These are phyloP conservation scores for Malurus alboscapulatus DNA, from an alignment of 2,113 vertebrate species.

Conservation along the genomic window DNA sequence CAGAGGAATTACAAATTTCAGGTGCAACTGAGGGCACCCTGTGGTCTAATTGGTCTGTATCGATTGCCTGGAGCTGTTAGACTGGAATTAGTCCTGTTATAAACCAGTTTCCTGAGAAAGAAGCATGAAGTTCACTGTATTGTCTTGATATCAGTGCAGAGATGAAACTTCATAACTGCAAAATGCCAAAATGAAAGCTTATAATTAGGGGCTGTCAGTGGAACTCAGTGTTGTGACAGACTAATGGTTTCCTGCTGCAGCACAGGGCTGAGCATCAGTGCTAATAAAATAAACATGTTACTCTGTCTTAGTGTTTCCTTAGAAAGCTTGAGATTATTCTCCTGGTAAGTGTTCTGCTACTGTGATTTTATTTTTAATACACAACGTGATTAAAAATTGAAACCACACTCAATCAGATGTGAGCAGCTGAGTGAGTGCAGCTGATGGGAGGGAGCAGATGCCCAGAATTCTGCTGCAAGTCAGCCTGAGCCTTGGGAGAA, in stretches of 20 bases:
- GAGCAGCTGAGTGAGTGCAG: slow-evolving; percentile 11
- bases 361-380: slow-evolving; percentile 39
- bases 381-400: slow-evolving; percentile 52
- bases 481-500: not conserved
- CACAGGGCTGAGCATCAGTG: not conserved
- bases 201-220: slow-evolving; percentile 17
- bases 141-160: not conserved
- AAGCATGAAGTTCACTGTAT: not conserved
- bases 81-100: not conserved
- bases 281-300: slow-evolving; percentile 48
- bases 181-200: not conserved
- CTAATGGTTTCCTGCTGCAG: slow-evolving; percentile 44
- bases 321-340: slow-evolving; percentile 32
- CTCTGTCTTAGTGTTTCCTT: slow-evolving; percentile 23
- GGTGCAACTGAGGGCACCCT: not conserved
- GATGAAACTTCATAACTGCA: not conserved
- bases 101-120: not conserved
- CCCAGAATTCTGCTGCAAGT: not conserved
- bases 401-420: not conserved
- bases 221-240: slow-evolving; percentile 18
- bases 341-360: slow-evolving; percentile 20
- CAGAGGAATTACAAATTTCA: not conserved
- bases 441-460: not conserved
- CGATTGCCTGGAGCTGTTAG: not conserved
- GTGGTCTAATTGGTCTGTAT: not conserved